phyloP scores from a whole-genome alignment of 2,888 invertebrate species.

The Heteromyza rotundicornis region DNA sequence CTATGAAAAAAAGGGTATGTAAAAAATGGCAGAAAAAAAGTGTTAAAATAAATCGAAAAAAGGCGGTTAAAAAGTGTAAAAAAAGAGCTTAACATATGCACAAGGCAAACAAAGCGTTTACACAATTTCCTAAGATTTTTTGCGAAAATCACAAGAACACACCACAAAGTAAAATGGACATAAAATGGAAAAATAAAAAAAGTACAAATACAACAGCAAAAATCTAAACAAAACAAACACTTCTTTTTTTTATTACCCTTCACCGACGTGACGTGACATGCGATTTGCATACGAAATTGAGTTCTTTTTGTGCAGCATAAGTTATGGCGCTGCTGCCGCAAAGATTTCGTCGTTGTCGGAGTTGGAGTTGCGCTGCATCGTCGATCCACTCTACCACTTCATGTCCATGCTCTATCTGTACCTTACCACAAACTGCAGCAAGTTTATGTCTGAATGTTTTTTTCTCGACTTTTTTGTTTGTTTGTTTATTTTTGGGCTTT shows the following conservation, averaged over 20 bases:
- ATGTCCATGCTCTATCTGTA: no score
- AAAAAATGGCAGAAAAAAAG: no score
- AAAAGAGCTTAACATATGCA: no score
- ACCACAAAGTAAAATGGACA: no score
- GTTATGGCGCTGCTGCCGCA: neutral
- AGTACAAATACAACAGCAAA: no score
- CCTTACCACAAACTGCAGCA: neutral
- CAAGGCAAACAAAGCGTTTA: no score
- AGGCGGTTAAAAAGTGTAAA: no score
- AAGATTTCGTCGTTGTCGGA: neutral
- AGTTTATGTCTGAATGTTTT: neutral
- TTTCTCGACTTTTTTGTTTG: neutral
- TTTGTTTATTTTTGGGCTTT: neutral
- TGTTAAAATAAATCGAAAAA: no score
- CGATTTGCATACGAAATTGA: constrained; percentile 25
- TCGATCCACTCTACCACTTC: no score
- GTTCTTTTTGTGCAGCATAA: constrained; percentile 10
- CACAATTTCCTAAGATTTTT: constrained; percentile 17
- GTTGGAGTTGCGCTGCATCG: no score
- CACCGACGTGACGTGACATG: constrained; percentile 19
- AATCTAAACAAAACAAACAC: no score
- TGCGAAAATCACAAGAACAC: constrained; percentile 14
- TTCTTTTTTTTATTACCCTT: constrained; percentile 27
- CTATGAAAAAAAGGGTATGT: no score
- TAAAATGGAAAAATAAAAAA: constrained; percentile 1